phyloP scores from a whole-genome alignment of 1,140 invertebrate species.

The Megathymus violae region DNA sequence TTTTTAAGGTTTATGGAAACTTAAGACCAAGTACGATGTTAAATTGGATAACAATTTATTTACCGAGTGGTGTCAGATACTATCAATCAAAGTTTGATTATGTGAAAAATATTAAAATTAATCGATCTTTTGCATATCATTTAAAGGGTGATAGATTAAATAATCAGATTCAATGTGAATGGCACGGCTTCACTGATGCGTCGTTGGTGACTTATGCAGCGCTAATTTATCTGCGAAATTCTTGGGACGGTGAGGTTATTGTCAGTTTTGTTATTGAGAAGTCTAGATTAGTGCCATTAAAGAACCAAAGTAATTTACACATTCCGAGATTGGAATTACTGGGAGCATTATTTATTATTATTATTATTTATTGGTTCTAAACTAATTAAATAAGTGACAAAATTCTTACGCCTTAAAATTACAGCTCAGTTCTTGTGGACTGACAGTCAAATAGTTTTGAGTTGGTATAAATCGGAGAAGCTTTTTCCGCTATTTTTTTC shows the following conservation, averaged over 20 bases:
- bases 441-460: slow-evolving; percentile 41
- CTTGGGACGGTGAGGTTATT: slow-evolving; percentile 13
- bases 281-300: slow-evolving; percentile 19
- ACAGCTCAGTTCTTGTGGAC: slow-evolving; percentile 36
- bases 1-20: slow-evolving; percentile 43
- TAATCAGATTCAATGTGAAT: neutral
- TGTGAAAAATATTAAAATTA: slow-evolving; percentile 23
- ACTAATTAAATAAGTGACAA: slow-evolving; percentile 36
- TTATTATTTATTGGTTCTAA: slow-evolving; percentile 38
- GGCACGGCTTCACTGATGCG: neutral
- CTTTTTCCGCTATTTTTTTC: slow-evolving; percentile 40
- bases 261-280: neutral
- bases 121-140: slow-evolving; percentile 17
- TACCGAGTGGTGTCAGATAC: slow-evolving; percentile 29
- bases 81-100: slow-evolving; percentile 16
- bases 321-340: slow-evolving; percentile 42
- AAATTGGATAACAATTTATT: slow-evolving; percentile 14
- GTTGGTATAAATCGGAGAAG: slow-evolving; percentile 38
- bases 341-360: too few species aligned
- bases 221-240: slow-evolving; percentile 31
- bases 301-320: slow-evolving; percentile 36
- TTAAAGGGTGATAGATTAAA: neutral
- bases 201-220: slow-evolving; percentile 36
- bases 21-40: slow-evolving; percentile 37
- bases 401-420: slow-evolving; percentile 24